Percentiles rank a stretch among this genome's conserved stretches.
Evolutionary conservation across 1,140 invertebrate genomes (phyloP).

Genomic region (Charaxes varanes): DNA sequence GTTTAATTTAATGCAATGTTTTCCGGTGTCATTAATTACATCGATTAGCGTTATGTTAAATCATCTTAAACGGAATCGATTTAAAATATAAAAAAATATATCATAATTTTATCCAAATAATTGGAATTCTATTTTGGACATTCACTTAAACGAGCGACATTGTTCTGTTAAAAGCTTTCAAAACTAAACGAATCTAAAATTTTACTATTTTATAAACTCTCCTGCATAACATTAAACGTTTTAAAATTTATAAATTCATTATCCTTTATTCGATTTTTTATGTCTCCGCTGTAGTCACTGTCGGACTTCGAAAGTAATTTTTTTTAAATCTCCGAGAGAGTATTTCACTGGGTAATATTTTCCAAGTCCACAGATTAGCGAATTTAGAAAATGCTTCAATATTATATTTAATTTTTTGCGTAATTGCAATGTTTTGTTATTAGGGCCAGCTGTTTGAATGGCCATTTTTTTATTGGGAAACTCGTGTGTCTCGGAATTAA

Average conservation of each 20-base stretch:
- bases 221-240: too few relatives aligned
- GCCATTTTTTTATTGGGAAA: conserved; percentile 19
- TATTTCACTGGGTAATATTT: too few relatives aligned
- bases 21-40: too few relatives aligned
- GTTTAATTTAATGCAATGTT: too few relatives aligned
- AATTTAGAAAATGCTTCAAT: conserved; percentile 18
- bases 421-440: conserved; percentile 12
- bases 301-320: conserved; percentile 13
- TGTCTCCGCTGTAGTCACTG: conserved; percentile 1
- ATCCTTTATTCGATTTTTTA: neutral
- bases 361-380: conserved; percentile 17
- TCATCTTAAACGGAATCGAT: too few relatives aligned
- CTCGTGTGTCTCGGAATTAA: conserved; percentile 24
- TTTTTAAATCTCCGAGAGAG: conserved; percentile 1
- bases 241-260: too few relatives aligned
- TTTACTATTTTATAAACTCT: too few relatives aligned
- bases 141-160: neutral
- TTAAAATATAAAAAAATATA: too few relatives aligned
- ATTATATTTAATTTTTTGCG: conserved; percentile 15
- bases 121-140: neutral
- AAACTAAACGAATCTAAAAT: too few relatives aligned
- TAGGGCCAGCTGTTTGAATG: conserved; percentile 33
- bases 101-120: too few relatives aligned
- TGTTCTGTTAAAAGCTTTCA: neutral
- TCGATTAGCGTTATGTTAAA: too few relatives aligned